phyloP scores from a whole-genome alignment of 2,888 invertebrate genomes.

The Zootermopsis nevadensis region DNA sequence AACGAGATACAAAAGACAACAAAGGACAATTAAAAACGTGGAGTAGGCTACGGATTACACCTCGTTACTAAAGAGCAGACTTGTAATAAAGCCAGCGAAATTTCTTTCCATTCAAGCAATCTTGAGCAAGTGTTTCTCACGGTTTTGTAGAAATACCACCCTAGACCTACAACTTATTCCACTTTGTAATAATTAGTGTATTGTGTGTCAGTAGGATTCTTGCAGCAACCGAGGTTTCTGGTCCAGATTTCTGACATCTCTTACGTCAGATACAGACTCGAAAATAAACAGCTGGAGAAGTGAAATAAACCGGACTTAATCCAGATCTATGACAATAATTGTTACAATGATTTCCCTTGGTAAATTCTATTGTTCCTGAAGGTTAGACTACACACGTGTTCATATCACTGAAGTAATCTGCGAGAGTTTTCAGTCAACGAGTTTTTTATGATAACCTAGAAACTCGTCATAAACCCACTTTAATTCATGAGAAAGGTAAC shows the following conservation, averaged over 20 bases:
- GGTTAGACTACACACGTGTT: background rate
- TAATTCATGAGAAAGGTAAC: too few species aligned
- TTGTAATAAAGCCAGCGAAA: background rate
- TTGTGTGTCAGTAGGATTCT: background rate
- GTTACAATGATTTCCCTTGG: background rate
- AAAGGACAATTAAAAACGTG: too few species aligned
- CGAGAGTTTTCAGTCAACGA: background rate
- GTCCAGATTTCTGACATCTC: background rate
- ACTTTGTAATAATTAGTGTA: background rate
- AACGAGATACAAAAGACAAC: too few species aligned
- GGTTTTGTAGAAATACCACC: background rate
- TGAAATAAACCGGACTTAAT: too few species aligned
- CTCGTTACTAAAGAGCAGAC: background rate
- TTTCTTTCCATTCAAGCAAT: slow-evolving; percentile 3
- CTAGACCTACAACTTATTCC: slow-evolving; percentile 3
- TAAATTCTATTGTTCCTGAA: background rate
- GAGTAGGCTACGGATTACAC: too few species aligned
- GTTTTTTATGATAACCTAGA: background rate
- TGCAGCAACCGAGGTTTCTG: background rate
- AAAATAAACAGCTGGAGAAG: too few species aligned
- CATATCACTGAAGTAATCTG: background rate
- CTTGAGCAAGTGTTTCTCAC: background rate
- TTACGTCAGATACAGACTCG: background rate
- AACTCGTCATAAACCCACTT: too few species aligned
- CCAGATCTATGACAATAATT: too few species aligned